phyloP scores from a whole-genome alignment of 2,113 vertebrate genomes.

The Chauna torquata region DNA sequence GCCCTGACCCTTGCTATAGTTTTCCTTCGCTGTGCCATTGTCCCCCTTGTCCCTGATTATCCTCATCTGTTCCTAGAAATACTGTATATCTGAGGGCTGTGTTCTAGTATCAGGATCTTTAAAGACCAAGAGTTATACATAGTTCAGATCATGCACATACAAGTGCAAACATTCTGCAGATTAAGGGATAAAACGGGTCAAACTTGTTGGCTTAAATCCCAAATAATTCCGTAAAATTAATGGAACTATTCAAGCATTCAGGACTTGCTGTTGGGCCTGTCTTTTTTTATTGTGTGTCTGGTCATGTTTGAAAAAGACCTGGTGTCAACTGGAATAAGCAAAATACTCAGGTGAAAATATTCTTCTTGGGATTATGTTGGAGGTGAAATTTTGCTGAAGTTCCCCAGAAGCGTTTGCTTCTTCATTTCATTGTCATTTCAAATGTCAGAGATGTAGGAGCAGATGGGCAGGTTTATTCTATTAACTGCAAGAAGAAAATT shows the following conservation, averaged over 20 bases:
- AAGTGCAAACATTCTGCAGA: background rate
- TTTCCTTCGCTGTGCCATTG: background rate
- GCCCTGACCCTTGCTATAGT: background rate
- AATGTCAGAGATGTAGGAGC: background rate
- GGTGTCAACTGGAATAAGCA: background rate
- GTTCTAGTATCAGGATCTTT: background rate
- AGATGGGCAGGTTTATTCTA: background rate
- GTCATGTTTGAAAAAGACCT: background rate
- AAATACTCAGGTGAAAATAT: background rate
- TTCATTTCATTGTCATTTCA: background rate
- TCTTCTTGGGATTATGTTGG: background rate
- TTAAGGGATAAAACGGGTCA: background rate
- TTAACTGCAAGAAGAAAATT: background rate
- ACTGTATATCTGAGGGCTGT: background rate
- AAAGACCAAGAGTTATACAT: background rate
- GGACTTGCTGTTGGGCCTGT: background rate
- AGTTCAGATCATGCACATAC: background rate
- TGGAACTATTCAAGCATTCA: background rate
- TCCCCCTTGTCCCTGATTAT: background rate
- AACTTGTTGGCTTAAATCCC: background rate
- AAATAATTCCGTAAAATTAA: background rate
- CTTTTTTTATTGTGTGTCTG: background rate
- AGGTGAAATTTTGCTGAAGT: background rate
- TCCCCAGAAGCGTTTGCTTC: background rate
- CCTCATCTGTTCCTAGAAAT: background rate